These are phyloP conservation scores for Micronisus gabar DNA, from an alignment of 2,113 vertebrate genomes.

Conservation along the genomic window DNA sequence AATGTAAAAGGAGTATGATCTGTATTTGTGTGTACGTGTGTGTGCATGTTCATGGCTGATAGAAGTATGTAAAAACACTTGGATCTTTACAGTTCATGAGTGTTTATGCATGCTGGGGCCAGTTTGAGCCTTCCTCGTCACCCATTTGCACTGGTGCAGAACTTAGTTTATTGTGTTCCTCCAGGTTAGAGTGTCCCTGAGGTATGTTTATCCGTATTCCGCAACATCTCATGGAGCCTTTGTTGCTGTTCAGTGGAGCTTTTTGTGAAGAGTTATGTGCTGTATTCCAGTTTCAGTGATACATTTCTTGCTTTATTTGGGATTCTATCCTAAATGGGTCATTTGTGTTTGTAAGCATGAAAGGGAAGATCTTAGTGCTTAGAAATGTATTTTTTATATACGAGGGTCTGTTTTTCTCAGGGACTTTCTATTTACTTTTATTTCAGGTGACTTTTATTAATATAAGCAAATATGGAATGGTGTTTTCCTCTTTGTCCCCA, in stretches of 20 bases:
- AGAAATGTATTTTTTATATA: not conserved
- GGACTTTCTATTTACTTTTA: not conserved
- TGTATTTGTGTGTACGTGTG: not conserved
- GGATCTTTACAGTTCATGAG: not conserved
- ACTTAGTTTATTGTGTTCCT: not conserved
- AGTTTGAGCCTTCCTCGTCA: not conserved
- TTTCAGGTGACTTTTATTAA: not conserved
- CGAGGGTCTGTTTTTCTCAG: not conserved
- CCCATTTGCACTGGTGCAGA: not conserved
- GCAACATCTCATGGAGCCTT: not conserved
- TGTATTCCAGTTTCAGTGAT: not conserved
- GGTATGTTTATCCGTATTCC: not conserved
- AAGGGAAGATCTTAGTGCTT: not conserved
- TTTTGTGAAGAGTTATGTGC: not conserved
- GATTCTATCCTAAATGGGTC: not conserved
- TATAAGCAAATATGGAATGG: not conserved
- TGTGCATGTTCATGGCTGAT: not conserved
- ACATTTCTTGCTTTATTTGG: not conserved
- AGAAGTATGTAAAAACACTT: not conserved
- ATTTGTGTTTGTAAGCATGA: not conserved
- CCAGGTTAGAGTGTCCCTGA: not conserved
- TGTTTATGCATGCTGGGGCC: fast-evolving
- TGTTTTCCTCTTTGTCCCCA: not conserved
- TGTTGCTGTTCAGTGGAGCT: not conserved
- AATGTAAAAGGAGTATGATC: not conserved